Evolutionary conservation across 2,888 invertebrate species (phyloP).

Genomic region (Ariolimax columbianus): DNA sequence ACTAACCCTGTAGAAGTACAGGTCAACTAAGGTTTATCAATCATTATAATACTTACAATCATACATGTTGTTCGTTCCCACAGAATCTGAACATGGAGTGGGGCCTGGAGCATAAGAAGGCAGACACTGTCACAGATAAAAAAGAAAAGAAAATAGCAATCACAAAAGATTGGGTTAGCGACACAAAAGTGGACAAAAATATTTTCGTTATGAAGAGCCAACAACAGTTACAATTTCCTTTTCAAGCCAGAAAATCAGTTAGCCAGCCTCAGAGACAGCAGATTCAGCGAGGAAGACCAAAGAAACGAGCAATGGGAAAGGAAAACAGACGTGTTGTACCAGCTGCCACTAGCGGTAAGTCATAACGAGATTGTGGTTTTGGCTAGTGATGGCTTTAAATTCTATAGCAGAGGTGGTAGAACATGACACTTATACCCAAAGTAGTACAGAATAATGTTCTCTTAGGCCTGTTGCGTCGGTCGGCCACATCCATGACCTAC

Average conservation of each 20-base stretch:
- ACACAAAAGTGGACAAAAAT: slow-evolving; percentile 42
- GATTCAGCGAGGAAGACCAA: slow-evolving; percentile 13
- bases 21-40: too few relatives aligned
- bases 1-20: too few relatives aligned
- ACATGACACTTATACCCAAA: too few relatives aligned
- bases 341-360: not conserved
- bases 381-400: too few relatives aligned
- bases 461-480: too few relatives aligned
- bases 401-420: too few relatives aligned
- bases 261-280: not conserved
- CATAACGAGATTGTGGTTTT: too few relatives aligned
- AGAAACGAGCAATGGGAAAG: slow-evolving; percentile 13
- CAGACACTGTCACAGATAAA: not conserved
- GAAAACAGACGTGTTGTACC: slow-evolving; percentile 5
- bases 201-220: slow-evolving; percentile 33
- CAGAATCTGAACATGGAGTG: slow-evolving; percentile 66
- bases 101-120: slow-evolving; percentile 55
- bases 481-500: too few relatives aligned
- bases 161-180: slow-evolving; percentile 44
- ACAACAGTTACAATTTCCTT: not conserved
- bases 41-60: too few relatives aligned
- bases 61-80: not conserved
- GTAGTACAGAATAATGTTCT: too few relatives aligned
- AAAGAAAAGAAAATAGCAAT: slow-evolving; percentile 36
- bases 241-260: not conserved